Conservation (phyloP, 2,797 vertebrate genomes). For the Clarias platycephalus region DNA sequence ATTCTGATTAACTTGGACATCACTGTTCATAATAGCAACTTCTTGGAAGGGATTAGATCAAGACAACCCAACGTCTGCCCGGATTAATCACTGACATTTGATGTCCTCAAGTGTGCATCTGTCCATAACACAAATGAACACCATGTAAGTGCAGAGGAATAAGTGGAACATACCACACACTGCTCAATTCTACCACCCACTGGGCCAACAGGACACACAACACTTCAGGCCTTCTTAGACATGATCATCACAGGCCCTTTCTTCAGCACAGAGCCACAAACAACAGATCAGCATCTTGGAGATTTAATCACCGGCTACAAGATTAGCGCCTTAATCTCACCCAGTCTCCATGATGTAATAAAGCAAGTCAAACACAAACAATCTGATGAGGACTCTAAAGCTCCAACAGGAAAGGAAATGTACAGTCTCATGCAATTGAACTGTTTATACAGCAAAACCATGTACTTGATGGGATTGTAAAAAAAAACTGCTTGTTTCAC, state of each 20-base stretch:
- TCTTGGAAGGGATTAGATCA: conserved; percentile 70
- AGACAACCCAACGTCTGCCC: conserved; percentile 23
- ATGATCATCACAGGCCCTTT: conserved; percentile 65
- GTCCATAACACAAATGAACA: conserved; percentile 74
- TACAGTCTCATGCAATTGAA: conserved; percentile 49
- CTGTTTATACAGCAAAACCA: conserved; percentile 57
- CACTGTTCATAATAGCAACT: conserved; percentile 65
- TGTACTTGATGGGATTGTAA: conserved; percentile 64
- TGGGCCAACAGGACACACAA: conserved; percentile 63
- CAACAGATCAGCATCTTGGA: conserved; percentile 52
- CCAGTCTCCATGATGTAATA: conserved; percentile 67
- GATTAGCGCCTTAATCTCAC: conserved; percentile 68
- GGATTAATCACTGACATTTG: conserved; percentile 58
- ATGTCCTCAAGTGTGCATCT: conserved; percentile 69
- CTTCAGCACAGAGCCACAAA: conserved; percentile 59
- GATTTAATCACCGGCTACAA: conserved; percentile 68
- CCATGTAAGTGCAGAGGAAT: conserved; percentile 65
- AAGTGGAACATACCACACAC: conserved; percentile 67
- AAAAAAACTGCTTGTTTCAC: conserved; percentile 66
- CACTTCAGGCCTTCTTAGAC: conserved; percentile 59
- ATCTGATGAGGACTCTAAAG: conserved; percentile 52
- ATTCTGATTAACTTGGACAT: conserved; percentile 58
- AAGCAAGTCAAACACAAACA: conserved; percentile 65
- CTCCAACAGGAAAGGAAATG: conserved; percentile 59
- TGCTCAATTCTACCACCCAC: conserved; percentile 63